Base-by-base conservation (phyloP, 2,888 invertebrate species). In the Caprella mutica region DNA sequence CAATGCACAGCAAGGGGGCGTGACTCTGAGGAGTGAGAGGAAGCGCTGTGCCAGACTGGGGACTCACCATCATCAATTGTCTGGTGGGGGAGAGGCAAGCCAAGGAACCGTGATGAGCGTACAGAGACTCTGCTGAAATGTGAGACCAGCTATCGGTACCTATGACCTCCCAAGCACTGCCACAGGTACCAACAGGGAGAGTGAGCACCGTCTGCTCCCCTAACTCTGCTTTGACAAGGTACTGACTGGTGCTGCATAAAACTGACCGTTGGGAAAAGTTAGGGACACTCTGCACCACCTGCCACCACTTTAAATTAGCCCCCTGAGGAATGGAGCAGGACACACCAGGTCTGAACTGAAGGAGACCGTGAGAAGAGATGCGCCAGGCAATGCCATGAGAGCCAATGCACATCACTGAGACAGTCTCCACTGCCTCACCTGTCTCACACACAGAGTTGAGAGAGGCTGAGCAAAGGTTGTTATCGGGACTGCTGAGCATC, bases 11-110 rank as follows among this genome's bases (percentile, higher is more conserved):
- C 4, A 69, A 60, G 8, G 66, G 59, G 27, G 59, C 57, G 8
- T 55, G 50, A 14, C 56, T 27, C 8, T 69, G 68, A 23, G 68
- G 50, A 29, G 65, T 56, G 3, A 68, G 54, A 30, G 66, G 55
- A 58, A 65, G 52, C 9, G 56, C 58, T 17, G 9, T 21, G 14
- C 3, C 17, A 17, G 68, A 65, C 26, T 67, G 64, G 3, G 71
- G 69, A n/a, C 68, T 64, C 40, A 72, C 70, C 56, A 71, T 69
- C 61, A 72, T 74, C 19, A 76, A 65, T 56, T 72, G 72, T 19
- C 73, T 71, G 46, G 68, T 70, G 12, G 70, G 68, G 30, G 72
- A 72, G 24, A 73, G 69, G 17, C 72, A 69, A 74, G 75, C 75
- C 5, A 76, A 61, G 3, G 70, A 59, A 42, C 74, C 76, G 68